Base-by-base conservation (phyloP, 2,113 vertebrate genomes). In the Parus major region DNA sequence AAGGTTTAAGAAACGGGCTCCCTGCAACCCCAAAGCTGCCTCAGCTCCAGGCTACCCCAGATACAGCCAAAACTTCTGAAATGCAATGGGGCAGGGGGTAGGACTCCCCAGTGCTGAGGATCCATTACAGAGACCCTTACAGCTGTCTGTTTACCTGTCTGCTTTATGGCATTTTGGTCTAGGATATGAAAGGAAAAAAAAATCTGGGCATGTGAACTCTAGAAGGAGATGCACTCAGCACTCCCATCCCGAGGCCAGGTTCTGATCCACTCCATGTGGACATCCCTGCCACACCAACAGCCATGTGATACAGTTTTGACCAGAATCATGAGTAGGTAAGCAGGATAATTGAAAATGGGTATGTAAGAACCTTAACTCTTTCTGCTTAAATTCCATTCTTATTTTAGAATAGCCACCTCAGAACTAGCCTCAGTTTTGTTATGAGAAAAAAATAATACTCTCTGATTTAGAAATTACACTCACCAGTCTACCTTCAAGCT, bases 401-500 rank as follows among this genome's bases (percentile, higher is more conserved):
- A 49, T 66, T 94, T 90, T 81, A 86, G 81, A 86, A 77, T 14
- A 73, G 27, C 25, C 23, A 33, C 33, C 42, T 75, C 47, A 88
- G 52, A 88, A 66, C 53, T 68, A 66, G 18, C 47, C 71, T 61
- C 50, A 69, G 2, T 65, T 92, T 78, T 83, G 22, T 77, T 59
- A 63, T 12, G 31, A 90, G 23, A 12, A 59, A 59, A 91, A 78
- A 47, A 31, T 1, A 60, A 35, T 13, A 12, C 15, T 88, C 50
- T 50, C 22, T 85, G n/a, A 15, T 90, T 87, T 61, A 72, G 44
- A 90, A 63, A 83, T 73, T 78, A 81, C 22, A 70, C 56, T 60
- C 47, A 86, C 21, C 47, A 56, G 39, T 71, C 84, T 63, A 81
- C 19, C 64, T 88, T 83, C 64, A 88, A 93, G 60, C 53, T 82